Evolutionary conservation across 1,140 invertebrate genomes (phyloP), one percentile per base, ranked within the genome.

Genomic region (Ceratitis capitata): DNA sequence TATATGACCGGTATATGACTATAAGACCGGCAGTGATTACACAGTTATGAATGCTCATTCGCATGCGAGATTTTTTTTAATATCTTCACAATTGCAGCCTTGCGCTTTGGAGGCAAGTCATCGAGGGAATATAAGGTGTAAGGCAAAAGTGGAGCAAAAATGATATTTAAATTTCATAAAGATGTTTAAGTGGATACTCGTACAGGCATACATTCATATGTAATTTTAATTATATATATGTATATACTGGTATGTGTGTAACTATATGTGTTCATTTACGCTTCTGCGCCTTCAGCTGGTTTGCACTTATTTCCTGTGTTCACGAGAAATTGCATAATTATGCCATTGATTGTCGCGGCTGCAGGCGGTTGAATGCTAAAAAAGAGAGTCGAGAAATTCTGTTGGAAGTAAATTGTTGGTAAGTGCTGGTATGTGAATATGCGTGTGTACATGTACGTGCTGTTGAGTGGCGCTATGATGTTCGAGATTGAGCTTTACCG

Each of bases 301-400:
- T 42, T 12, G 5, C 69, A n/a, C 19, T 47, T 69, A 69, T 69
- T 69, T 69, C 39, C 61, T 14, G 14, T 42, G 39, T 78, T 78
- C 69, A 32, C 19, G 14, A 26, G 69, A 78, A 78, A 78, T 42
- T 45, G 69, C 39, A 78, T 78, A 45, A 45, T 78, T 78, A 78
- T 78, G 16, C 35, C 39, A 42, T 78, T 78, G 19, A 45, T 78
- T 78, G n/a, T 78, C 2, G 39, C 69, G 23, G 23, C 69, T 78
- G 39, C 39, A 78, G 69, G 39, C 39, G n/a, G 29, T 69, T 78
- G 39, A n/a, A n/a, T n/a, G n/a, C n/a, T n/a, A n/a, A n/a, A n/a
- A n/a, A 19, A 7, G 26, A 45, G 23, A 45, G 2, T 6, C 51
- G 29, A 32, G 39, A 69, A 69, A 14, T n/a, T n/a, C 69, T 23